These are phyloP conservation scores for Trachelus stipa DNA, from an alignment of 2,888 invertebrate genomes.

Conservation along the genomic window DNA sequence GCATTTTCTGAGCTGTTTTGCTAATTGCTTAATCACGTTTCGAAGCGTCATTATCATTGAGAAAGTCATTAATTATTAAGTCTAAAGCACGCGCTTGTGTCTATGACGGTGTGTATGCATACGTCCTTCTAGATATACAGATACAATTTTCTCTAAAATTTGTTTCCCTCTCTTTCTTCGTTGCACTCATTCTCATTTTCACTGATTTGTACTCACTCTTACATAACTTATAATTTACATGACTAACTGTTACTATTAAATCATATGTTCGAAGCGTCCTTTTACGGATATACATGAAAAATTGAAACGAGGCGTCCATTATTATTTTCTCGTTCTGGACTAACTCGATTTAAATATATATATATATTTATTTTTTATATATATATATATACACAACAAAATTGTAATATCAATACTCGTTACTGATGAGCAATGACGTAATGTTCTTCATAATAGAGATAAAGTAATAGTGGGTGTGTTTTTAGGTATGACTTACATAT, in stretches of 20 bases:
- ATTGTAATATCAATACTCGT: not conserved
- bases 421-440: not conserved
- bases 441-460: not conserved
- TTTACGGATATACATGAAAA: not conserved
- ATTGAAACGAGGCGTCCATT: not conserved
- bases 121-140: slow-evolving; percentile 18
- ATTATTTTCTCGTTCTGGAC: not conserved
- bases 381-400: not conserved
- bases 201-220: slow-evolving; percentile 12
- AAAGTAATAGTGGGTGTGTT: not conserved
- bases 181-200: not conserved
- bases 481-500: not conserved
- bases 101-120: too few species aligned
- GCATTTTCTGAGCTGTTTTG: too few species aligned
- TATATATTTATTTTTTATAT: too few species aligned
- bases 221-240: slow-evolving; percentile 21
- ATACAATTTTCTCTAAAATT: not conserved
- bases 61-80: too few species aligned
- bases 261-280: not conserved
- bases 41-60: too few species aligned
- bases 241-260: not conserved
- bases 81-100: too few species aligned
- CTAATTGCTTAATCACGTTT: slow-evolving; percentile 7
- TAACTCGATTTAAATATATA: not conserved
- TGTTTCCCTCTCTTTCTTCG: not conserved